A percentile compares a stretch with the other conserved stretches of the same genome.
These are phyloP conservation scores for Lepidostoma basale DNA, from an alignment of 1,140 invertebrate genomes.

Conservation along the genomic window DNA sequence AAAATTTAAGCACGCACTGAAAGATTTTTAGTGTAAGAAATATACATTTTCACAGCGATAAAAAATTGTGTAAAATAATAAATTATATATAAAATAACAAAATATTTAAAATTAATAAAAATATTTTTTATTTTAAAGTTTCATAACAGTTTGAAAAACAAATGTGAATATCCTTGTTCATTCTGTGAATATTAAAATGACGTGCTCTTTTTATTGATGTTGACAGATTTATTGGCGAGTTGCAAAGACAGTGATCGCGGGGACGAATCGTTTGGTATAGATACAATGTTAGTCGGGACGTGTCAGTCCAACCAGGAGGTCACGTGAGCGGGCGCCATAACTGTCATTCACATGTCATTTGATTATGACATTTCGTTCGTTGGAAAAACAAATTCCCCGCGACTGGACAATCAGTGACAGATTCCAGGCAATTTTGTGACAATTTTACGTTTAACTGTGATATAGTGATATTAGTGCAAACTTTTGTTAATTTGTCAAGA, in stretches of 20 bases:
- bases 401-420: neutral
- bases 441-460: conserved; percentile 2
- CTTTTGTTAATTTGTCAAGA: no score
- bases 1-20: neutral
- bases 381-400: neutral
- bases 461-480: conserved; percentile 6
- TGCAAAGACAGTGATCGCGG: conserved; percentile 6
- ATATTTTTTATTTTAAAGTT: no score
- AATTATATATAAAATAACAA: no score
- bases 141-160: no score
- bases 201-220: no score
- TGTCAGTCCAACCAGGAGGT: conserved; percentile 5
- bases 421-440: neutral
- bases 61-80: no score
- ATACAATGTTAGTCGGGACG: conserved; percentile 4
- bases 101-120: no score
- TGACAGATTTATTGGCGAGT: conserved; percentile 10
- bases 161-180: no score
- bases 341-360: conserved; percentile 7
- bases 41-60: no score
- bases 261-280: neutral
- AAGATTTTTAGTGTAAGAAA: neutral
- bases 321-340: conserved; percentile 11
- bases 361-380: neutral
- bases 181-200: no score